Evolutionary conservation across 1,140 invertebrate species (phyloP).

Genomic region (Metaphire vulgaris): DNA sequence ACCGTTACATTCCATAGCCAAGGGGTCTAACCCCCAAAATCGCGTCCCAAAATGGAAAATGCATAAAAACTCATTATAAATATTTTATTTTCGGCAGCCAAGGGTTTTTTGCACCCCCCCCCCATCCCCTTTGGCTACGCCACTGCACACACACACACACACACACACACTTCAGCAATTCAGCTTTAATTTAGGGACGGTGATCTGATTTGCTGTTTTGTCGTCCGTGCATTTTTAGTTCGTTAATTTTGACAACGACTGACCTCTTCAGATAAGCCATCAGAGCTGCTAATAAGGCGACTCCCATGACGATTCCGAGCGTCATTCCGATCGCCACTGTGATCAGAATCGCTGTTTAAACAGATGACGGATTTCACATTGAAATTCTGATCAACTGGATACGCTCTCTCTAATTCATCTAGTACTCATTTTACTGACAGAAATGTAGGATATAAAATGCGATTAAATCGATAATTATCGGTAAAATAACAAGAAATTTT

Average conservation of each 20-base stretch:
- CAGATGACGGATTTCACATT: no score
- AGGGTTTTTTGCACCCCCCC: background rate
- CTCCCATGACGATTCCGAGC: background rate
- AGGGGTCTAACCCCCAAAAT: no score
- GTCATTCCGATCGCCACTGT: background rate
- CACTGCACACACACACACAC: background rate
- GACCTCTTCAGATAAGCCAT: background rate
- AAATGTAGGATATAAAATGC: no score
- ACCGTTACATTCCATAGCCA: no score
- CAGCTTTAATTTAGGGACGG: background rate
- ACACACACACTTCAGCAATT: background rate
- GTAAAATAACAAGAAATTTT: no score
- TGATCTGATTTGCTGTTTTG: background rate
- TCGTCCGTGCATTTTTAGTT: background rate
- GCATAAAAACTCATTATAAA: no score
- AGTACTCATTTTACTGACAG: no score
- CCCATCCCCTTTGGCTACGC: background rate
- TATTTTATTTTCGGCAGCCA: background rate
- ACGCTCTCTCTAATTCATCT: no score
- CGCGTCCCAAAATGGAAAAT: no score
- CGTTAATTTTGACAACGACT: background rate
- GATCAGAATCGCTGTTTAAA: background rate
- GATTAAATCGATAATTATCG: no score
- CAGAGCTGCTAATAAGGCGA: background rate
- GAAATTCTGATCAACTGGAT: no score